Evolutionary conservation across 2,888 invertebrate genomes (phyloP).

Genomic region (Schrankia costaestrigalis): DNA sequence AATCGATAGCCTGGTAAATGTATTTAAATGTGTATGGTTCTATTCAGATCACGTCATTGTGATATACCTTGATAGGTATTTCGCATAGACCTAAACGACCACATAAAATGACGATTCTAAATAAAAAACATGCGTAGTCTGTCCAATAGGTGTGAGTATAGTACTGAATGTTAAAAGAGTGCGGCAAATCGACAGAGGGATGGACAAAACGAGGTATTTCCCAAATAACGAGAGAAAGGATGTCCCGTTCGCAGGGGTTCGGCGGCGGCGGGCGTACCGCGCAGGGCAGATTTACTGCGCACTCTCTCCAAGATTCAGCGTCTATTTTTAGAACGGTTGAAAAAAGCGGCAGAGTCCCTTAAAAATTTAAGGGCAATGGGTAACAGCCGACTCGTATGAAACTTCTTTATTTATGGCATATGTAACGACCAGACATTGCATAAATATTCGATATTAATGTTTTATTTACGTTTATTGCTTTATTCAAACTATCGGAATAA

Average conservation of each 20-base stretch:
- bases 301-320: constrained; percentile 26
- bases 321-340: constrained; percentile 52
- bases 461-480: no score
- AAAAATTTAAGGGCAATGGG: constrained; percentile 28
- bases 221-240: constrained; percentile 17
- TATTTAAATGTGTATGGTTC: no score
- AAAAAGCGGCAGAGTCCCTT: constrained; percentile 39
- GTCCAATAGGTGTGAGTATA: background rate
- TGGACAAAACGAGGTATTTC: constrained; percentile 12
- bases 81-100: no score
- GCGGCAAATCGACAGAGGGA: constrained; percentile 6
- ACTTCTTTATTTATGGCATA: constrained; percentile 11
- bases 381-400: no score
- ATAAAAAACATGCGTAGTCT: background rate
- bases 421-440: no score
- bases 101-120: no score
- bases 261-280: constrained; percentile 13
- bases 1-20: no score
- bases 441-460: no score
- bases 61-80: no score
- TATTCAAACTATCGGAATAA: no score
- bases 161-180: constrained; percentile 16
- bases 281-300: constrained; percentile 21
- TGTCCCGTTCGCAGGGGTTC: constrained; percentile 11
- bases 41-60: no score